Conservation (phyloP, 1,140 invertebrate species). For the Leptinotarsa lineolata region DNA sequence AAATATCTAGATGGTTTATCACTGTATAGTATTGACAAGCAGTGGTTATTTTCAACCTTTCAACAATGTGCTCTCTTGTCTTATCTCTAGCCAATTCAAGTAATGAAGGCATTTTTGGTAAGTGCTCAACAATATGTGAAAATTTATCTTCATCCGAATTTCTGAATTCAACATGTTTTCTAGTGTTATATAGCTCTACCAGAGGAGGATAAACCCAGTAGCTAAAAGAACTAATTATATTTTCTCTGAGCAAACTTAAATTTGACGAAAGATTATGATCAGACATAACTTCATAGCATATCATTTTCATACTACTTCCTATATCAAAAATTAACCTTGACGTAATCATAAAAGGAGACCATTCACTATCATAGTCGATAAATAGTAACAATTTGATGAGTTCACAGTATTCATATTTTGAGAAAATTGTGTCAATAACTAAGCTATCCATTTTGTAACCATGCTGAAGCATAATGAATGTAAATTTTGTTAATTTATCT, state of each 20-base stretch:
- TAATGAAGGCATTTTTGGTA: conserved; percentile 25
- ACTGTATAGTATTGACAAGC: conserved; percentile 12
- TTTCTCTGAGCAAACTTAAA: neutral
- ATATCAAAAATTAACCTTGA: conserved; percentile 14
- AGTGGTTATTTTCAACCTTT: conserved; percentile 11
- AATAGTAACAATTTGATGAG: conserved; percentile 27
- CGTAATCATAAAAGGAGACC: conserved; percentile 6
- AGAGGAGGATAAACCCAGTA: conserved; percentile 6
- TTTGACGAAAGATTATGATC: neutral
- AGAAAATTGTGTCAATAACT: conserved; percentile 22
- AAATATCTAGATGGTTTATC: conserved; percentile 13
- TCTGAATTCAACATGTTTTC: neutral
- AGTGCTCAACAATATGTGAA: neutral
- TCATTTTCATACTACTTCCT: neutral
- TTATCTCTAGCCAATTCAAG: conserved; percentile 26
- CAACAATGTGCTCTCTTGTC: conserved; percentile 10
- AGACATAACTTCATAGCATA: neutral
- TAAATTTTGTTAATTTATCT: conserved; percentile 18
- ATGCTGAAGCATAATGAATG: conserved; percentile 26
- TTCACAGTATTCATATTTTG: conserved; percentile 25
- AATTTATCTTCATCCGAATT: neutral
- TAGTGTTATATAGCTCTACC: neutral
- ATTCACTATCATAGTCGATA: conserved; percentile 5
- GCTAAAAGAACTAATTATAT: neutral
- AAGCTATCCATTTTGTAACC: conserved; percentile 16